These are phyloP conservation scores for Phoxinus phoxinus DNA, from an alignment of 2,113 vertebrate genomes.

Conservation along the genomic window DNA sequence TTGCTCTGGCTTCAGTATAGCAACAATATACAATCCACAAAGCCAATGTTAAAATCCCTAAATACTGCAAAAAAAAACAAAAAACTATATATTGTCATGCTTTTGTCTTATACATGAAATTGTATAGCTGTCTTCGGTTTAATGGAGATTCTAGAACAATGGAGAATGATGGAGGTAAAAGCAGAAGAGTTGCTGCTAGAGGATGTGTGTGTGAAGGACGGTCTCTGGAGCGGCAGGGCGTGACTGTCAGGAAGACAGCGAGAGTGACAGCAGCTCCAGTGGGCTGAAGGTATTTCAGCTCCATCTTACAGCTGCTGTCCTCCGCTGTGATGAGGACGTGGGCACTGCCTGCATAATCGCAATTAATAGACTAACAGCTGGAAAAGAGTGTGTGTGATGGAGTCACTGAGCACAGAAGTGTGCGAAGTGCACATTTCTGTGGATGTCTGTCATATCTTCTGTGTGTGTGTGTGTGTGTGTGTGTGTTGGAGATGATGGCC, in stretches of 20 bases:
- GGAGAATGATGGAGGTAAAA: no score
- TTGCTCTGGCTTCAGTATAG: background rate
- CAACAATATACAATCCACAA: background rate
- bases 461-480: background rate
- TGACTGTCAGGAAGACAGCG: slow-evolving; percentile 57
- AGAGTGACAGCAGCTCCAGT: slow-evolving; percentile 63
- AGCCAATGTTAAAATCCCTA: background rate
- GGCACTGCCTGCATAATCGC: slow-evolving; percentile 72
- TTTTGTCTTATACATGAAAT: background rate
- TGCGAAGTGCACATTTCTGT: slow-evolving; percentile 18
- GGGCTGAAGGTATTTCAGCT: slow-evolving; percentile 63
- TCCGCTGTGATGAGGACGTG: slow-evolving; percentile 69
- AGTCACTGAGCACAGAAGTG: slow-evolving; percentile 20
- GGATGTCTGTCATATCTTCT: slow-evolving; percentile 8
- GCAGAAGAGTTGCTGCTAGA: background rate
- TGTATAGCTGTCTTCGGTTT: no score
- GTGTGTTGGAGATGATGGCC: slow-evolving; percentile 5
- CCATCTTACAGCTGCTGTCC: slow-evolving; percentile 67
- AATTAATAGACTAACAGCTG: slow-evolving; percentile 67
- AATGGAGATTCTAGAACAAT: background rate
- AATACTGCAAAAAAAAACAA: background rate
- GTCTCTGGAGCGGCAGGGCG: background rate
- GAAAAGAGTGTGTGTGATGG: slow-evolving; percentile 37
- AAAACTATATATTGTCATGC: background rate
- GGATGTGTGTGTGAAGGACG: background rate